phyloP scores from a whole-genome alignment of 2,113 vertebrate genomes.

The Oncorhynchus nerka region DNA sequence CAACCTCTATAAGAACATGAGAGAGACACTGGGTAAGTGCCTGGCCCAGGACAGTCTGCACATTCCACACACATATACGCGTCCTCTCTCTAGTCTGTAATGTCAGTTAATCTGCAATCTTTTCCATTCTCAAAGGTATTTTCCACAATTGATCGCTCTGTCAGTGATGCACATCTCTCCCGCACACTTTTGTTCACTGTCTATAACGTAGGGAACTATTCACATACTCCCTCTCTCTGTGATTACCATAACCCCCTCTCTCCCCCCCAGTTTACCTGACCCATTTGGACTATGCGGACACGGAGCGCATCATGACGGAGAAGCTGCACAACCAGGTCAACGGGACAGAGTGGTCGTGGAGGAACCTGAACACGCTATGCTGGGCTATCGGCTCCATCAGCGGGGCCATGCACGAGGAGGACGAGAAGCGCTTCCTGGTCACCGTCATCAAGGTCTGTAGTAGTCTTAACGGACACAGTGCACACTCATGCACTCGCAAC shows the following conservation, averaged over 20 bases:
- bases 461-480: no score
- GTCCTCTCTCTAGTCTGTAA: not conserved
- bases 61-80: not conserved
- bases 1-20: slow-evolving; percentile 98
- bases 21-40: slow-evolving; percentile 89
- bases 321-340: slow-evolving; percentile 98
- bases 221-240: not conserved
- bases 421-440: slow-evolving; percentile 95
- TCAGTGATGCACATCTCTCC: not conserved
- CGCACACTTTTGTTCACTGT: not conserved
- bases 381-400: slow-evolving; percentile 98
- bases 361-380: slow-evolving; percentile 94
- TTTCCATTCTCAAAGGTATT: not conserved
- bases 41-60: no score
- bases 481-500: not conserved
- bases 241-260: not conserved
- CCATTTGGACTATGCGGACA: slow-evolving; percentile 95
- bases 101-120: not conserved
- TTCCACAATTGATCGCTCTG: not conserved
- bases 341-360: slow-evolving; percentile 96
- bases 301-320: slow-evolving; percentile 95
- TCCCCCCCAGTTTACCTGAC: slow-evolving; percentile 86
- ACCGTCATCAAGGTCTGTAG: slow-evolving; percentile 90
- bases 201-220: not conserved
- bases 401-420: slow-evolving; percentile 95